Evolutionary conservation across 2,113 vertebrate species (phyloP), one percentile per base, ranked within the genome.

Genomic region (Eurystomus gularis): DNA sequence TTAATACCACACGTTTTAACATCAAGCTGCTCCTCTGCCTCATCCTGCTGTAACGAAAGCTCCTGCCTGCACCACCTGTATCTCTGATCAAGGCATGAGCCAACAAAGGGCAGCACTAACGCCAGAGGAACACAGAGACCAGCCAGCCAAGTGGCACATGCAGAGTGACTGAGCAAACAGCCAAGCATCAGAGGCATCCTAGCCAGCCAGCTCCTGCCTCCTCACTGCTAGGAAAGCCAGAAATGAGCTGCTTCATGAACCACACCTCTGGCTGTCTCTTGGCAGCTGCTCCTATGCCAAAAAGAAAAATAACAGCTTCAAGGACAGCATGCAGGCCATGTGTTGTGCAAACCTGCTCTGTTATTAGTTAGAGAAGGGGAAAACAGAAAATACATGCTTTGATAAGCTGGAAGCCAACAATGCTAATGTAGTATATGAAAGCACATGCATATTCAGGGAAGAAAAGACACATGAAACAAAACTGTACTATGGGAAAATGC

Each of bases 241-340:
- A 55, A 25, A 49, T 0, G 61, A 94, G 65, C 61, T 76, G 42
- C 86, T 79, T 64, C 82, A 87, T 21, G 12, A 95, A 79, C 88
- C 86, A 84, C 93, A 93, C 69, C 77, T 94, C 83, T 78, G 48
- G 80, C 82, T 72, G 46, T 42, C 69, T 92, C 72, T 92, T 62
- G 64, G 94, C 95, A 86, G 76, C 58, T 88, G 33, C 71, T 80
- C 26, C 51, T 64, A 71, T 4, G 7, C 64, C 65, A 76, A 57
- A 51, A 93, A 52, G 17, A 35, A 79, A 60, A 86, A 68, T 70
- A 87, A 73, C 82, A 94, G 91, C 89, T 94, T 82, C 4, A 0
- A 82, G 81, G 72, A 94, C 93, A 89, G 86, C 91, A 55, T 55
- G 86, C 35, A 91, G 88, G 72, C 86, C 81, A 72, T 76, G 93